phyloP scores from a whole-genome alignment of 2,888 invertebrate species.

The Nemurella pictetii region DNA sequence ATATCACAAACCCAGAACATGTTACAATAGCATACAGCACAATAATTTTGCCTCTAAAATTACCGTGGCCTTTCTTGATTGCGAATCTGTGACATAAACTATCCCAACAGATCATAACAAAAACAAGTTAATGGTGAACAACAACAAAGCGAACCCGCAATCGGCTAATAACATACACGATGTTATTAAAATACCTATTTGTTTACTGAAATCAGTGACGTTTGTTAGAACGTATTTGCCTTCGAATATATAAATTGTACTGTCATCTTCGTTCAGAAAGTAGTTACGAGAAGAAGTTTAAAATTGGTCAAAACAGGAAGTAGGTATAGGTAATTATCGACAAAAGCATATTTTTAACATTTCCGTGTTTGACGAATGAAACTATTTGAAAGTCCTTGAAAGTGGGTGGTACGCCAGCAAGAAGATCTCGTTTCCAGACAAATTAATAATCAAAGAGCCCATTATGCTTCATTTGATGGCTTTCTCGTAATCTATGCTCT shows the following conservation, averaged over 20 bases:
- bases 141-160: neutral
- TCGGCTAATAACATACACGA: neutral
- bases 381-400: neutral
- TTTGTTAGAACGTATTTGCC: neutral
- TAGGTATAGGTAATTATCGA: neutral
- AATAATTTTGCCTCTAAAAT: neutral
- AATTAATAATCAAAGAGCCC: neutral
- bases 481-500: neutral
- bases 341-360: neutral
- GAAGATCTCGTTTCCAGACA: neutral
- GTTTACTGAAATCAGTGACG: neutral
- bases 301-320: neutral
- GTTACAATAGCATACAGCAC: neutral
- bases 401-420: neutral
- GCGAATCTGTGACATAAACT: neutral
- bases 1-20: neutral
- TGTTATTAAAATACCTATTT: neutral
- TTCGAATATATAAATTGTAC: neutral
- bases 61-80: neutral
- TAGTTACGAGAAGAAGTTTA: neutral
- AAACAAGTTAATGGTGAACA: neutral
- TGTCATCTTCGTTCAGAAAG: neutral
- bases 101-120: neutral
- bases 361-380: neutral
- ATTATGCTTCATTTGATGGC: neutral